These are phyloP conservation scores for Mirounga angustirostris DNA, from an alignment of 2,113 vertebrate genomes.

Conservation along the genomic window DNA sequence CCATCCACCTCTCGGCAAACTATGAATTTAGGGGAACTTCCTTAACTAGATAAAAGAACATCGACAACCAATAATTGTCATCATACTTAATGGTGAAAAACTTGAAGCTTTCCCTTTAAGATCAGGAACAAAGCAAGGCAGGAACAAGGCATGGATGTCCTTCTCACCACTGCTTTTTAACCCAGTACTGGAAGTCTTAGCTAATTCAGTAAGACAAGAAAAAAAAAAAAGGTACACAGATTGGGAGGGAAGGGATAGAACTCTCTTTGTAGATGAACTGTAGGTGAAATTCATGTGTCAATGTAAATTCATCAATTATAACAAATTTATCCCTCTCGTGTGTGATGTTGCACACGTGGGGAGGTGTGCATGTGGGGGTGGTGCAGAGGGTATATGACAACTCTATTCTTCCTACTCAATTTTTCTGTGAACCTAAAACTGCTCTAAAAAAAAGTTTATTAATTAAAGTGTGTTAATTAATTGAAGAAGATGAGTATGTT, in stretches of 20 bases:
- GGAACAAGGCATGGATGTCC: neutral
- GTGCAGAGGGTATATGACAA: neutral
- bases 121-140: neutral
- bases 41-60: neutral
- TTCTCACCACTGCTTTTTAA: neutral
- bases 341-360: no score
- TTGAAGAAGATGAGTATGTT: neutral
- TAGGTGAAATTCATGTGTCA: neutral
- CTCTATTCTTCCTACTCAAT: neutral
- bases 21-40: neutral
- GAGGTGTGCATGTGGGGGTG: neutral
- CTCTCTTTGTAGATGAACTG: neutral
- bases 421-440: slow-evolving; percentile 2
- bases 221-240: neutral
- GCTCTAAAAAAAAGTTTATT: neutral
- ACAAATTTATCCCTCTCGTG: neutral
- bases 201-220: neutral
- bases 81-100: neutral
- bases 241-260: neutral
- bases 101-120: neutral
- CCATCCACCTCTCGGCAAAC: neutral
- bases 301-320: neutral
- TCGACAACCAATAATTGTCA: neutral
- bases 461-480: neutral
- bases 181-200: neutral